Base-by-base conservation (phyloP, 2,888 invertebrate species). In the Himalopsyche japonica region DNA sequence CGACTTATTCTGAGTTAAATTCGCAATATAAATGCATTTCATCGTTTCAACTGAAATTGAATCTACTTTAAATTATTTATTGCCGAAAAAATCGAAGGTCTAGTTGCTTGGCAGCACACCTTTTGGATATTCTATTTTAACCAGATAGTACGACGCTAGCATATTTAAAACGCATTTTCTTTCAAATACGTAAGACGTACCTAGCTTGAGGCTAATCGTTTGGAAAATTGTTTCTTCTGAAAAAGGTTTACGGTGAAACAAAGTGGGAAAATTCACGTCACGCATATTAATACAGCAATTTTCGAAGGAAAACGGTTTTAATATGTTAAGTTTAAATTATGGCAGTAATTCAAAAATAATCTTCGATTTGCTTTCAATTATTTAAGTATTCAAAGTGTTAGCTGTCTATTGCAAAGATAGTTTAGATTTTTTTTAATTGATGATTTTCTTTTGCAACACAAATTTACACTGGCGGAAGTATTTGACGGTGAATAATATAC, bases 201-300 rank as follows among this genome's bases (percentile, higher is more conserved):
- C 80, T 32, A 20, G 34, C 79, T 80, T 30, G 80, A 48, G 77
- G 79, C 82, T 83, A 85, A 82, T 80, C 86, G 85, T 49, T 84
- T 64, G 85, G 86, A 86, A 86, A 86, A 86, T 86, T 86, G 86
- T 83, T 85, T 85, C 83, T 77, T 43, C 43, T 20, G 76, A 70
- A 48, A 82, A 70, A 85, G 80, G 81, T 83, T 43, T 77, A 82
- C 57, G 57, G 57, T 7, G 57, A 57, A 57, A 57, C 57, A 57
- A 57, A 20, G 57, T 57, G 57, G 20, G 20, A 57, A 57, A 43
- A 15, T 20, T 1, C 77, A 84, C 47, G 86, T 24, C 37, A 49
- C 84, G 86, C 82, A 86, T 86, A 37, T 79, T 43, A 84, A 86
- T 86, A 82, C 70, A 20, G 24, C n/a, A 76, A 76, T 32, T 76